These are phyloP conservation scores for Siderastrea siderea DNA, from an alignment of 92 coral and sea anemone genomes.

Conservation along the genomic window DNA sequence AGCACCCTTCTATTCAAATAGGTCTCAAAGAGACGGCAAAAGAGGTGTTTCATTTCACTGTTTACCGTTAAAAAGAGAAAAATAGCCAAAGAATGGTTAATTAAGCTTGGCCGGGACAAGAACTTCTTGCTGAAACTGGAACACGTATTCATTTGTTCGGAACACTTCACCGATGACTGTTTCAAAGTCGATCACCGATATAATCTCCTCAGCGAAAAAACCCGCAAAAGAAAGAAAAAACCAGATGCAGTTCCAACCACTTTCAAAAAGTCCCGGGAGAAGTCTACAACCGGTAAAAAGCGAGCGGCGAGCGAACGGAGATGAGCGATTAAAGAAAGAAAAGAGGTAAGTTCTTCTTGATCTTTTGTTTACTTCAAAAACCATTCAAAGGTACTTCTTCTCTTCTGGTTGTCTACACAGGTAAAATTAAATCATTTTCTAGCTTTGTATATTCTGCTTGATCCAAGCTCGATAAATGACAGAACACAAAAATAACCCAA, in stretches of 20 bases:
- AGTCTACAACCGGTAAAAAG: neutral
- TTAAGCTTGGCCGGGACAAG: slow-evolving; percentile 18
- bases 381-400: neutral
- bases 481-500: too few relatives aligned
- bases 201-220: neutral
- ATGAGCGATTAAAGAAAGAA: neutral
- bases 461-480: too few relatives aligned
- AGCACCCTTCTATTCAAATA: slow-evolving; percentile 13
- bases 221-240: slow-evolving; percentile 1
- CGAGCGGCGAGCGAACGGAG: slow-evolving; percentile 11
- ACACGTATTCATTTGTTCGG: neutral
- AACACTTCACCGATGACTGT: slow-evolving; percentile 11
- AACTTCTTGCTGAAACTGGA: neutral
- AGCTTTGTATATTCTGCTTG: too few relatives aligned
- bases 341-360: neutral
- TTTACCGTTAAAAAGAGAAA: neutral
- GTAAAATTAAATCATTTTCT: neutral
- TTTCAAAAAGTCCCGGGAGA: neutral
- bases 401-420: neutral
- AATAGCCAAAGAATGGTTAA: neutral
- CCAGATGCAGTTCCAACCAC: slow-evolving; percentile 11
- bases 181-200: neutral
- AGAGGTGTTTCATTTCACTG: neutral
- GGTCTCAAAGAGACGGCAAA: slow-evolving; percentile 13
- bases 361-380: too few relatives aligned